Conservation (phyloP, 2,113 vertebrate species). For the Rynchops niger region DNA sequence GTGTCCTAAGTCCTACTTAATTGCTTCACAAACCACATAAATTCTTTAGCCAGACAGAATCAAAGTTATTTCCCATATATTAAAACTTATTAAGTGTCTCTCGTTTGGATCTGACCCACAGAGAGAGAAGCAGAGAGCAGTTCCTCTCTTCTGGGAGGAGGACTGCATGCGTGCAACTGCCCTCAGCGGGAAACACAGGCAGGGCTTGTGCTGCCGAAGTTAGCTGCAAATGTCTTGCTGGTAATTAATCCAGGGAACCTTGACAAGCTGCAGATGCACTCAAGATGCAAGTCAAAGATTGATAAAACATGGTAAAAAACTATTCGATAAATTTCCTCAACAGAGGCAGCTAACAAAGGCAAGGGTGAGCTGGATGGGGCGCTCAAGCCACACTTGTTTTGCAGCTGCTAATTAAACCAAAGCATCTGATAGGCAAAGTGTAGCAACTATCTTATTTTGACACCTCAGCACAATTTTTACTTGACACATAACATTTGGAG, state of each 20-base stretch:
- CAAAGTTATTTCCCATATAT: neutral
- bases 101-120: neutral
- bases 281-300: neutral
- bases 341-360: neutral
- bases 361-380: neutral
- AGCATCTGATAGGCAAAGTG: neutral
- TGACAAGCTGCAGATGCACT: neutral
- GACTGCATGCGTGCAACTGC: neutral
- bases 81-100: neutral
- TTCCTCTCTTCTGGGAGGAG: neutral
- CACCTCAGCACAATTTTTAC: neutral
- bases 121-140: neutral
- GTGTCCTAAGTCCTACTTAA: slow-evolving; percentile 17
- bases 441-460: neutral
- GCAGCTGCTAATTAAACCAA: neutral
- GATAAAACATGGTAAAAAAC: neutral
- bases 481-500: neutral
- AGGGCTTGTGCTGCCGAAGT: neutral
- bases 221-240: neutral
- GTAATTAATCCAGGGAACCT: neutral
- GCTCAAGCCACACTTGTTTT: neutral
- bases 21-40: neutral
- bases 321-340: neutral
- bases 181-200: neutral
- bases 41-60: neutral